Conservation (phyloP, 2,113 vertebrate species). For the Passer montanus region DNA sequence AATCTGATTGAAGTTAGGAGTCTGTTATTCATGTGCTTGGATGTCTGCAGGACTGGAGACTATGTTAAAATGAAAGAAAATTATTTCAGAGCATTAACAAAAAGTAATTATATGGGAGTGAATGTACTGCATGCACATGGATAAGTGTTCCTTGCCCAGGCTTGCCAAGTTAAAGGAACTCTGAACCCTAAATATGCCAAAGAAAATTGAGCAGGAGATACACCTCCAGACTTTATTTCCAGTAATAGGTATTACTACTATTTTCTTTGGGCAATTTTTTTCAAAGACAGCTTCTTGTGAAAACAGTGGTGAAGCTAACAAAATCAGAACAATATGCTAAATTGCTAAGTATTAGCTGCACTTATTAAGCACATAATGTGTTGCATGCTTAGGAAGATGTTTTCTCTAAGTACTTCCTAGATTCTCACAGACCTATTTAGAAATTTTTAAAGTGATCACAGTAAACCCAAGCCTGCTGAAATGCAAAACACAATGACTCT, state of each 20-base stretch:
- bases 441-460: background rate
- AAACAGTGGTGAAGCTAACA: background rate
- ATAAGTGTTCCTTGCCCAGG: background rate
- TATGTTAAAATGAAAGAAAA: constrained; percentile 23
- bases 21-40: constrained; percentile 17
- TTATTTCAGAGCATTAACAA: background rate
- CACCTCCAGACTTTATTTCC: background rate
- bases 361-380: background rate
- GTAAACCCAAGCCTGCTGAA: background rate
- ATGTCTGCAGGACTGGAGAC: background rate
- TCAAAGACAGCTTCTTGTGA: background rate
- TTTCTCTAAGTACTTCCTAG: background rate
- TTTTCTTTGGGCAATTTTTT: background rate
- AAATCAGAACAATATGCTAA: background rate
- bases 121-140: background rate
- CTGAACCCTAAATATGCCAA: background rate
- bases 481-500: background rate
- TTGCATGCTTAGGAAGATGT: background rate
- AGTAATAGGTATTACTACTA: background rate
- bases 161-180: background rate
- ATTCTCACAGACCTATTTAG: background rate
- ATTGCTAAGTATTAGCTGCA: background rate
- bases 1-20: constrained; percentile 36
- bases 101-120: background rate
- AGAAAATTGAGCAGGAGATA: background rate